Conservation (phyloP, 1,140 invertebrate species). For the Venustaconcha ellipsiformis region DNA sequence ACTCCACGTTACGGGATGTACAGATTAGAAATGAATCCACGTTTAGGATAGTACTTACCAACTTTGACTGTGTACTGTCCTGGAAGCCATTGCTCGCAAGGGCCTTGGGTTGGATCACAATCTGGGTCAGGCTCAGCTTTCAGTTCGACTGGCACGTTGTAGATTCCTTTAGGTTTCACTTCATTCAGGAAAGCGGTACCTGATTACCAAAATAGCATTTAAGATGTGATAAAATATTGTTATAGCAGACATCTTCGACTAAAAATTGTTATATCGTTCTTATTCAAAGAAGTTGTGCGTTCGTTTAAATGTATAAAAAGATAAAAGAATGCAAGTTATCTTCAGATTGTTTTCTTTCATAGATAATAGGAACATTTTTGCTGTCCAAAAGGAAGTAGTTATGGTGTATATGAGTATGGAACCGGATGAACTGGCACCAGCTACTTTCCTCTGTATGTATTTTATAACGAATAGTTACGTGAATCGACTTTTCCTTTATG, state of each 20-base stretch:
- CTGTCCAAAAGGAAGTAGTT: too few relatives aligned
- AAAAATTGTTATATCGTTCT: background rate
- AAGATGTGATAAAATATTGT: background rate
- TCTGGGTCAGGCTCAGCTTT: slow-evolving; percentile 59
- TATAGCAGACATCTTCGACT: background rate
- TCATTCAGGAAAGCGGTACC: slow-evolving; percentile 53
- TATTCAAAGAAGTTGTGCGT: background rate
- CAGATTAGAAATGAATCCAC: background rate
- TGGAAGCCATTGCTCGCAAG: slow-evolving; percentile 64
- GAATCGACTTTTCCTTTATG: background rate
- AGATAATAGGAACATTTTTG: too few relatives aligned
- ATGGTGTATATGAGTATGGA: too few relatives aligned
- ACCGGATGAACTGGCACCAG: too few relatives aligned
- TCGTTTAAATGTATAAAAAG: background rate
- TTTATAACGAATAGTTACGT: background rate
- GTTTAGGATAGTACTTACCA: slow-evolving; percentile 34
- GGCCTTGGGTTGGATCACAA: slow-evolving; percentile 62
- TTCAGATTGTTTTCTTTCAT: too few relatives aligned
- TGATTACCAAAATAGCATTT: slow-evolving; percentile 15
- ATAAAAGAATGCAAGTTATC: background rate
- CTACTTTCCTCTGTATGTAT: background rate
- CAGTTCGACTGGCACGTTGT: slow-evolving; percentile 44
- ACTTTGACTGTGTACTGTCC: slow-evolving; percentile 61
- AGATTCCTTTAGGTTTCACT: slow-evolving; percentile 43
- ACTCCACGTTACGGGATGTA: too few relatives aligned